Percentiles rank a stretch among this genome's conserved stretches.
phyloP scores from a whole-genome alignment of 2,888 invertebrate genomes.

The Branchellion lobata region DNA sequence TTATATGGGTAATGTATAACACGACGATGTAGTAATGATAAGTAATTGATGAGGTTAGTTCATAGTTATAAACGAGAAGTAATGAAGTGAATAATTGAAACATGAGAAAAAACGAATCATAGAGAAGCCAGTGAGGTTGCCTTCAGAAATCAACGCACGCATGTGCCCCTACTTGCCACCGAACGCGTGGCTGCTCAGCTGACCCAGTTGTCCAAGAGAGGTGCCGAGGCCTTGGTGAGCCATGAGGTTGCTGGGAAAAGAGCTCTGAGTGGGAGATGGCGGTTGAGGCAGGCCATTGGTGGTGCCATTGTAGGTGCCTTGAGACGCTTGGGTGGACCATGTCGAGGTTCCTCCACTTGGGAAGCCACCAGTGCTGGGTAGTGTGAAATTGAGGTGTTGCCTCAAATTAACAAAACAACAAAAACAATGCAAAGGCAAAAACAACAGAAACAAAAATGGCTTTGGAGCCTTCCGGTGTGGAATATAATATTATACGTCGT shows the following conservation, averaged over 20 bases:
- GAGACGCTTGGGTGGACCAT: background rate
- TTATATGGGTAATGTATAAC: too few species aligned
- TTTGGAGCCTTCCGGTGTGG: too few species aligned
- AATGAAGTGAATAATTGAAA: too few species aligned
- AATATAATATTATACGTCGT: too few species aligned
- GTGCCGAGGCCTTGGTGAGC: slow-evolving; percentile 5
- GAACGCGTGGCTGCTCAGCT: background rate
- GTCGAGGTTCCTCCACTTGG: background rate
- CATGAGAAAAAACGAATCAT: too few species aligned
- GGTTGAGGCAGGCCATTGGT: background rate
- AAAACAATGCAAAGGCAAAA: background rate
- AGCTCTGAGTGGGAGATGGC: background rate
- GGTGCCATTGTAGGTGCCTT: background rate
- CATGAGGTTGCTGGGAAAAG: background rate
- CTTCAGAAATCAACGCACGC: too few species aligned
- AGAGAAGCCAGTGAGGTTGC: too few species aligned
- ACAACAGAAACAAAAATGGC: too few species aligned
- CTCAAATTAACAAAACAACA: background rate
- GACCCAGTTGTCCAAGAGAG: background rate
- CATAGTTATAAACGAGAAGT: too few species aligned
- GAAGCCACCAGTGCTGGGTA: background rate
- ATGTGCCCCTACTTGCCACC: background rate
- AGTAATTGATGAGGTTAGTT: too few species aligned
- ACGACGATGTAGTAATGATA: too few species aligned
- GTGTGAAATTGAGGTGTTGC: too few species aligned